Conservation (phyloP, 2,888 invertebrate species). For the Halictus quadricinctus region DNA sequence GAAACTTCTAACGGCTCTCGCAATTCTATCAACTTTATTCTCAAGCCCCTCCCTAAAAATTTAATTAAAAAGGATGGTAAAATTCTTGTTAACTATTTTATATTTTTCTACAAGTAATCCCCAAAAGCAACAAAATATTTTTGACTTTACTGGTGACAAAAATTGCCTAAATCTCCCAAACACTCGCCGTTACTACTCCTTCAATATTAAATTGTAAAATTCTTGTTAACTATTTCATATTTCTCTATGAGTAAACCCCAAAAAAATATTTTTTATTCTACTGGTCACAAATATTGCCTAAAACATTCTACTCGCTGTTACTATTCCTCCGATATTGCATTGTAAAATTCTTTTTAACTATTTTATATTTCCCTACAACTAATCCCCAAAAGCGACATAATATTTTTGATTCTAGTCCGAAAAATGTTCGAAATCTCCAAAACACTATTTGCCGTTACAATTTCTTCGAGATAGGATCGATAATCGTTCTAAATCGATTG, state of each 20-base stretch:
- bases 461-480: background rate
- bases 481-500: background rate
- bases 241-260: background rate
- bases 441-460: too few relatives aligned
- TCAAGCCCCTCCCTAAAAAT: background rate
- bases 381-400: too few relatives aligned
- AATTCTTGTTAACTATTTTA: too few relatives aligned
- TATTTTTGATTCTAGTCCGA: background rate
- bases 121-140: too few relatives aligned
- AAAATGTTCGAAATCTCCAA: background rate
- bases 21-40: background rate
- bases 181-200: too few relatives aligned
- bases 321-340: background rate
- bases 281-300: background rate
- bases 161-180: background rate
- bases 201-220: background rate
- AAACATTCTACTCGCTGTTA: too few relatives aligned
- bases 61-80: background rate
- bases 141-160: background rate
- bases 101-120: too few relatives aligned
- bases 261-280: background rate
- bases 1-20: background rate
- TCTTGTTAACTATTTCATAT: background rate
- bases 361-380: too few relatives aligned
- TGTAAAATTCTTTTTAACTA: too few relatives aligned